phyloP scores from a whole-genome alignment of 2,113 vertebrate genomes.

The Okapia johnstoni region DNA sequence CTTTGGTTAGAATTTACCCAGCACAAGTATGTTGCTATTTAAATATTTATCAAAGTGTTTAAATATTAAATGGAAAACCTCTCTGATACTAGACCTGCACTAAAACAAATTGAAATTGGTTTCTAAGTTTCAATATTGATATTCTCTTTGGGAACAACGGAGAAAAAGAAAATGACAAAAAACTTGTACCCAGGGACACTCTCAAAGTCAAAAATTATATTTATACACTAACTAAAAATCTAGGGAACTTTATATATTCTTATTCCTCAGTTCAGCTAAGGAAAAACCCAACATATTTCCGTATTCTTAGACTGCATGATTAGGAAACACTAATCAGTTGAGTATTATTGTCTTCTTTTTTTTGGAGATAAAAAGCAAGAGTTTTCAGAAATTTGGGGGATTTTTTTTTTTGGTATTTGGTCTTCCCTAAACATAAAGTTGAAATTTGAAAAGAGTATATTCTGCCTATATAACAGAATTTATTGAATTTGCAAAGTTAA shows the following conservation, averaged over 20 bases:
- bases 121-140: background rate
- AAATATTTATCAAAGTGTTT: constrained; percentile 58
- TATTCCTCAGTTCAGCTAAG: background rate
- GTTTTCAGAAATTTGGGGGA: background rate
- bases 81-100: background rate
- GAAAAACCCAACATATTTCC: background rate
- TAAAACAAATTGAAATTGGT: constrained; percentile 35
- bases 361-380: background rate
- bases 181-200: background rate
- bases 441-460: background rate
- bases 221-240: background rate
- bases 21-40: background rate
- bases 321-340: background rate
- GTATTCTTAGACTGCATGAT: background rate
- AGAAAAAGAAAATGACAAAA: constrained; percentile 13
- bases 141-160: background rate
- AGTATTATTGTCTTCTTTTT: background rate
- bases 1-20: constrained; percentile 31
- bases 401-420: background rate
- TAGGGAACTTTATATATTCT: background rate
- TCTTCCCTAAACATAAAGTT: background rate
- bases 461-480: background rate
- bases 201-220: background rate
- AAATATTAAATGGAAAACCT: constrained; percentile 65
- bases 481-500: background rate